Base-by-base conservation (phyloP, 2,888 invertebrate species). In the Agriopis aurantiaria region DNA sequence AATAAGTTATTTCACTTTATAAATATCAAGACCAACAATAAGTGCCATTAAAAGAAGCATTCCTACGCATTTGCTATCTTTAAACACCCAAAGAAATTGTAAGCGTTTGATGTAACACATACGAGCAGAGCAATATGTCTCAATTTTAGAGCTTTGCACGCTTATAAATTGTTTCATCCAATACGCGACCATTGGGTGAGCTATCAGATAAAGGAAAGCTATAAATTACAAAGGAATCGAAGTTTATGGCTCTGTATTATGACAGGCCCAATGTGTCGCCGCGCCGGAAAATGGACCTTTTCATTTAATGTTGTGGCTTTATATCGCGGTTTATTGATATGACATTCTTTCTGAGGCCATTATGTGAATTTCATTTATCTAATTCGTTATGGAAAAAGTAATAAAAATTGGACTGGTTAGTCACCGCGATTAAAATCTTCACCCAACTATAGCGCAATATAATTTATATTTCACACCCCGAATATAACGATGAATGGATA, bases 181-280 rank as follows among this genome's bases (percentile, higher is more conserved):
- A 48, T 57, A 58, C 33, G 14, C 43, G 53, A 46, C 61, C 60
- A 66, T 68, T 71, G 71, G 61, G 64, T 63, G 68, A 68, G 68
- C 63, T 51, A 68, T 68, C 65, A 71, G 64, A 68, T 69, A 53
- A 69, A 60, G 58, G 46, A 65, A 73, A 52, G 57, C 57, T 12
- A 70, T 72, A 68, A 69, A 72, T 70, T 66, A 70, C 51, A 57
- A 60, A 65, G 57, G 66, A 72, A 72, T 75, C 69, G 65, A 72
- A 64, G 69, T 73, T 73, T 71, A 71, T 69, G 71, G 49, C 49
- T 60, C 48, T n/a, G 58, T 68, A 68, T 71, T 71, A 73, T 62
- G 75, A 70, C 68, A 41, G 68, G 17, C 51, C 68, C 61, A 70
- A 73, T 75, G 73, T 70, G 73, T 68, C 69, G 60, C 45, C 49